Percentiles rank a stretch among this genome's conserved stretches.
Evolutionary conservation across 2,113 vertebrate genomes (phyloP).

Genomic region (Hippoglossus stenolepis): DNA sequence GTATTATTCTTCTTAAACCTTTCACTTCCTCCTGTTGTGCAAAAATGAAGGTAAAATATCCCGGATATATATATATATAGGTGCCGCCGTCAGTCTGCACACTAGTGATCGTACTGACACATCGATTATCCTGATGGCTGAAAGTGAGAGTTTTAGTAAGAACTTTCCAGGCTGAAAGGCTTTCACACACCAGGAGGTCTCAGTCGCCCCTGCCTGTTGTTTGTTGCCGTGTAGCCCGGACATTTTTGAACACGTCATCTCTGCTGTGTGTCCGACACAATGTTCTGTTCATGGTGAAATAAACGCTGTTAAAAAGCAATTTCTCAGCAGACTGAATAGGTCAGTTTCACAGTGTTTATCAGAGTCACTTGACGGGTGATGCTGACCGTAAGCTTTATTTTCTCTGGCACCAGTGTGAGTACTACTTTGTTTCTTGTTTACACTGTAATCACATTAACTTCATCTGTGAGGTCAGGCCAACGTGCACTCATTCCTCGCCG

Average conservation of each 20-base stretch:
- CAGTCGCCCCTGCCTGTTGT: neutral
- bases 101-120: no score
- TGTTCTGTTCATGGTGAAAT: neutral
- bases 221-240: neutral
- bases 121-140: no score
- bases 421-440: constrained; percentile 17
- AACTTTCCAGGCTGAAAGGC: neutral
- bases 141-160: neutral
- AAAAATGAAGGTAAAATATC: no score
- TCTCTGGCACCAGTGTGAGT: neutral
- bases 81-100: no score
- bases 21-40: no score
- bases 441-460: constrained; percentile 5
- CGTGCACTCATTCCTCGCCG: constrained; percentile 1
- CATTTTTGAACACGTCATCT: neutral
- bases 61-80: no score
- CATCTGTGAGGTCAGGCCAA: neutral
- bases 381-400: neutral
- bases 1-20: no score
- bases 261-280: neutral
- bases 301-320: neutral
- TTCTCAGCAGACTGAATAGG: constrained; percentile 9
- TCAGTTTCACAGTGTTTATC: constrained; percentile 13
- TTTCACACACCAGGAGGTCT: neutral
- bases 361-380: constrained; percentile 23